Evolutionary conservation across 2,888 invertebrate genomes (phyloP), one percentile per base, ranked within the genome.

Genomic region (Plagodis dolabraria): DNA sequence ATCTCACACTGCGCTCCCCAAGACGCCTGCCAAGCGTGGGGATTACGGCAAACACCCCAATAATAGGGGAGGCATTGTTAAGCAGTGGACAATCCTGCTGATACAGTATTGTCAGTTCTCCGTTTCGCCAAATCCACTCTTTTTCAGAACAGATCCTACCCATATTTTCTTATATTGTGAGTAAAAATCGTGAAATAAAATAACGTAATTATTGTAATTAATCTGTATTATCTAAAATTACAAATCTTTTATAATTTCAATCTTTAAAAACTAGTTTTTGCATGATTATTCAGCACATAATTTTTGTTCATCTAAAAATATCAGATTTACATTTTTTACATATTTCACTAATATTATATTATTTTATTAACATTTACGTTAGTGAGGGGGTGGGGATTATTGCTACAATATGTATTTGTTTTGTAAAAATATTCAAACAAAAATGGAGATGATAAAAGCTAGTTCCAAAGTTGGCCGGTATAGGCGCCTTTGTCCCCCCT

Each of bases 211-310:
- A 76, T 78, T 83, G 77, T 84, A 81, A 84, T 87, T 84, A 83
- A 79, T 84, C 79, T 87, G 85, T 87, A 90, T 89, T 88, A 85
- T 87, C 90, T 92, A 91, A 92, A 89, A 87, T 92, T 92, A 92
- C 91, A 91, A 92, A 92, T 88, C 85, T 89, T 88, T 86, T 75
- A 86, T 88, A 86, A 81, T 85, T 86, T 88, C 83, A 80, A 82
- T 83, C 76, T 82, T 86, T 85, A 84, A 79, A 79, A 85, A 77
- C 86, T 87, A 88, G 78, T 79, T 53, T 82, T 78, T 74, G 79
- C 79, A 77, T 86, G 83, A 82, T 87, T 82, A 84, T 85, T 85
- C 88, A 87, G 89, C 88, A 87, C 85, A 82, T 80, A 79, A 71
- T 70, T 69, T 22, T 80, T 81, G 79, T 82, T 75, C 73, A 66